Base-by-base conservation (phyloP, 2,888 invertebrate genomes). In the Oxyscelio sp. region DNA sequence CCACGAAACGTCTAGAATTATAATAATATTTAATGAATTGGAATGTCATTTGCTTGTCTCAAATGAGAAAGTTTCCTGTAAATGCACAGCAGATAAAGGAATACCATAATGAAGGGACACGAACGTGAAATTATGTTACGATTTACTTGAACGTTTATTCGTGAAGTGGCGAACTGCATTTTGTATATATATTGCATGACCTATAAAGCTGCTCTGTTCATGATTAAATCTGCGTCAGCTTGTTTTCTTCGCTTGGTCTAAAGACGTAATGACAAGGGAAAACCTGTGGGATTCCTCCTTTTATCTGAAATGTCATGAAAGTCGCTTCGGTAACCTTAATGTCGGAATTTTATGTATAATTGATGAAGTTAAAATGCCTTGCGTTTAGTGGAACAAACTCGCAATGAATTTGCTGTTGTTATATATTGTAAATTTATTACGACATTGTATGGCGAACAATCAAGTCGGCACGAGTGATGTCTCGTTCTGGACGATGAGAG, bases 1-100 rank as follows among this genome's bases (percentile, higher is more conserved):
- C n/a, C n/a, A n/a, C n/a, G n/a, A n/a, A n/a, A n/a, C n/a, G n/a
- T n/a, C n/a, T n/a, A n/a, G n/a, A 91, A 89, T 91, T 89, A 90
- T 90, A 83, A 85, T 87, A 87, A 88, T 87, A 89, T 88, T 89
- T 87, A 87, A 77, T 80, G 66, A 80, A 90, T 82, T 85, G 83
- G 82, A 80, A 79, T 83, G 77, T 74, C 85, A 85, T 87, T 90
- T 83, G 81, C 80, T 80, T 80, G 63, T 65, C 68, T 78, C 85
- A 78, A 82, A 83, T 85, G 85, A 38, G 58, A 59, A 77, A 52
- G 38, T 75, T 56, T 63, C 22, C 9, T 27, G 27, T 19, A 43
- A 65, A 54, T 15, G 65, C 38, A 65, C 4, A 15, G 21, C 24
- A 24, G 50, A 66, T 43, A 59, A 59, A 68, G 59, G 63, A 74